A percentile compares a stretch with the other conserved stretches of the same genome.
phyloP scores from a whole-genome alignment of 2,797 vertebrate genomes.

The Myotis myotis region DNA sequence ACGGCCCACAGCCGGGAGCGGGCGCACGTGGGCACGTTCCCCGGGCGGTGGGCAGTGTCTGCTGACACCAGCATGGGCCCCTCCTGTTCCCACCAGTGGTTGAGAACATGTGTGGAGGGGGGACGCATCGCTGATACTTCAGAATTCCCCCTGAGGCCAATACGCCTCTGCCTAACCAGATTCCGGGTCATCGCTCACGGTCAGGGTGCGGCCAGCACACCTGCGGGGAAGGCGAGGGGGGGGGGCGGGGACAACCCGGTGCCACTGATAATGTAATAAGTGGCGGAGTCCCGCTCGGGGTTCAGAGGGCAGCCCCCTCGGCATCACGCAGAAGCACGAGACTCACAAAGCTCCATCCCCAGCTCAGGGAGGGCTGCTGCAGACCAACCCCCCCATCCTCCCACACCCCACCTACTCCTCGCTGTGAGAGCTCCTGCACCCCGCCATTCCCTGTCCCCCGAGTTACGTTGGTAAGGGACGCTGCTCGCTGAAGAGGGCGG shows the following conservation, averaged over 20 bases:
- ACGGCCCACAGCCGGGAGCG: no score
- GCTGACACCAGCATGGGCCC: no score
- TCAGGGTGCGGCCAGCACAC: conserved; percentile 42
- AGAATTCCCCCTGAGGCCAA: conserved; percentile 57
- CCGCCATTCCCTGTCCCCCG: conserved; percentile 68
- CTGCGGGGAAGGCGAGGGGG: not conserved
- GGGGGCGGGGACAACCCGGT: not conserved
- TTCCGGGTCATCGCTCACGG: conserved; percentile 67
- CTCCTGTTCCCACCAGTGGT: no score
- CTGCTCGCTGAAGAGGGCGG: conserved; percentile 71
- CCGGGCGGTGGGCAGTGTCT: no score
- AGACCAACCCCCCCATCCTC: not conserved
- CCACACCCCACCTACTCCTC: not conserved
- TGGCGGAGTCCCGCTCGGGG: not conserved
- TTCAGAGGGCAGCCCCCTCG: conserved; percentile 19
- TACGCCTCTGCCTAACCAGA: conserved; percentile 65
- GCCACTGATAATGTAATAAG: conserved; percentile 39
- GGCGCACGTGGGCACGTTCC: not conserved
- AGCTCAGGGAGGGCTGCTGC: conserved; percentile 65
- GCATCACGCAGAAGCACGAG: not conserved
- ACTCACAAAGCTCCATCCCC: conserved; percentile 56
- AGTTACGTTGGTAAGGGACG: conserved; percentile 66
- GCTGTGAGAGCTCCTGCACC: no score
- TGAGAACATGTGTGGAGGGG: not conserved
- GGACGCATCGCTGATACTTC: not conserved